Percentiles rank a stretch among this genome's conserved stretches.
Evolutionary conservation across 2,888 invertebrate genomes (phyloP).

Genomic region (Onchidella celtica): DNA sequence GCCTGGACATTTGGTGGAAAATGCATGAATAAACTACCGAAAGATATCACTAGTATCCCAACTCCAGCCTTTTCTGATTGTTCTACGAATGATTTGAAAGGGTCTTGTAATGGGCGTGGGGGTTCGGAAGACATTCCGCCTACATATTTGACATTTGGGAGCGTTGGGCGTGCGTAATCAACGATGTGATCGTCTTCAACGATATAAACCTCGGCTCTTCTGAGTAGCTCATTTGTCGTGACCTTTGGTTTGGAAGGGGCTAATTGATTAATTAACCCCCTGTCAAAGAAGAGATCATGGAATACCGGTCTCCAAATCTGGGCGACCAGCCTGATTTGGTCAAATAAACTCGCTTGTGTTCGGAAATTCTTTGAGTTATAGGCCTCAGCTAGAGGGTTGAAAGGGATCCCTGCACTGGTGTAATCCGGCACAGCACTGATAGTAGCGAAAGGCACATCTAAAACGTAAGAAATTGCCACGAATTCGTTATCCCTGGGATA

Average conservation of each 20-base stretch:
- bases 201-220: conserved; percentile 39
- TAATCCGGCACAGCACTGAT: neutral
- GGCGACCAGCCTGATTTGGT: neutral
- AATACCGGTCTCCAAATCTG: neutral
- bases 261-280: neutral
- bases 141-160: conserved; percentile 46
- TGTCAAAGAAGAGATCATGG: neutral
- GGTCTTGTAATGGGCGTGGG: no score
- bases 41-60: neutral
- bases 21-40: conserved; percentile 15
- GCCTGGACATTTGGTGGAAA: no score
- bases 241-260: no score
- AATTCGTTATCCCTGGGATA: neutral
- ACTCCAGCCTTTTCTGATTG: no score
- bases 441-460: conserved; percentile 17
- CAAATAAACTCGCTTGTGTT: neutral
- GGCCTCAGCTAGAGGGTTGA: neutral
- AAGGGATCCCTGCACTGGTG: neutral
- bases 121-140: no score
- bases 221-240: conserved; percentile 30
- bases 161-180: conserved; percentile 37
- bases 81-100: no score
- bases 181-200: conserved; percentile 43
- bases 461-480: neutral
- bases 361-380: conserved; percentile 3